Evolutionary conservation across 1,140 invertebrate genomes (phyloP), one percentile per base, ranked within the genome.

Genomic region (Lerema accius): DNA sequence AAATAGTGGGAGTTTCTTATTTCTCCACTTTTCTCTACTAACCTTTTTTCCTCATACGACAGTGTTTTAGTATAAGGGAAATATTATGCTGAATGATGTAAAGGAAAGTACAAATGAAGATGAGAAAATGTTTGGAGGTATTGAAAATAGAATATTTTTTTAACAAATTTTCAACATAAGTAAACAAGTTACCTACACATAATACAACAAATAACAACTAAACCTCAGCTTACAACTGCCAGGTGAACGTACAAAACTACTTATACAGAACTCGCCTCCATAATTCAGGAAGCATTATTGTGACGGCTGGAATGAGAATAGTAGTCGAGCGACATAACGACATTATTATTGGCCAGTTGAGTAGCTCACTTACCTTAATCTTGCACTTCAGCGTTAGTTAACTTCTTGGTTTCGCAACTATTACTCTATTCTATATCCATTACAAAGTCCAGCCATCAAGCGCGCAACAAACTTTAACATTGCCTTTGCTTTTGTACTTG

Each of bases 341-440:
- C 40, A 46, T 13, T 60, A 66, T 67, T 69, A 73, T 76, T 69
- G 48, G 43, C 48, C 50, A 45, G 66, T 19, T 51, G 53, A 11
- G 37, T 39, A 56, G 15, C 23, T 45, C 67, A 74, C 53, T 74
- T 72, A 63, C 71, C 66, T 70, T 67, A 67, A 78, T 67, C 74
- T 75, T 69, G 63, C 62, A 32, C 40, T 61, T 51, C 48, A 69
- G 69, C 66, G 71, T 66, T 73, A 76, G 64, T 67, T 68, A 63
- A 64, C 62, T 55, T 42, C 49, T 55, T 63, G 48, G 63, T 53
- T 64, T 42, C 16, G 28, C 59, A 53, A 45, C 60, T 63, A 69
- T 67, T 67, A 67, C 48, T 48, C n/a, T n/a, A 39, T 61, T 46
- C 26, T 53, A 26, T 56, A 63, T 43, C 39, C 51, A 55, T 55